Conservation (phyloP, 2,888 invertebrate species). For the Palloptera scutellata region DNA sequence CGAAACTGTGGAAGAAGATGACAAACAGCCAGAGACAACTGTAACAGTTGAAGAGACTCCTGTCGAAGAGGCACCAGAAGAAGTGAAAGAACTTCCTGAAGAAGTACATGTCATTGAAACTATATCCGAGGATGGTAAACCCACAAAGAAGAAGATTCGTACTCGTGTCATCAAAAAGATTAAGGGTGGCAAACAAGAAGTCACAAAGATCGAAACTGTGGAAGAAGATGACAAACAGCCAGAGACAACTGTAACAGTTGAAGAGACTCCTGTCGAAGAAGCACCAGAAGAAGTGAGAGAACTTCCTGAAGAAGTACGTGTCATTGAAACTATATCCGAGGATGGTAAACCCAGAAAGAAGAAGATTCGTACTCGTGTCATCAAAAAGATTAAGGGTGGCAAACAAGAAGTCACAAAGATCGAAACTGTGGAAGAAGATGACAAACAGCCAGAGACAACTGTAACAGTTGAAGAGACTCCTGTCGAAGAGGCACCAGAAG, state of each 20-base stretch:
- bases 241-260: conserved; percentile 42
- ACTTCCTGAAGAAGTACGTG: conserved; percentile 44
- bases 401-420: conserved; percentile 47
- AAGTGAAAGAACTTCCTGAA: conserved; percentile 38
- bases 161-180: conserved; percentile 44
- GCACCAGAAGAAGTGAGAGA: conserved; percentile 37
- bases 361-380: conserved; percentile 45
- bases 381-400: conserved; percentile 46
- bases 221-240: conserved; percentile 44
- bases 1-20: conserved; percentile 42
- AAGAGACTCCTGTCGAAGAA: conserved; percentile 38
- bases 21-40: conserved; percentile 38
- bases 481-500: conserved; percentile 32
- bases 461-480: conserved; percentile 44
- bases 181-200: conserved; percentile 45
- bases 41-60: conserved; percentile 40
- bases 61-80: conserved; percentile 29
- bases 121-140: conserved; percentile 37
- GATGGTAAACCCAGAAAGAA: conserved; percentile 41
- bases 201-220: conserved; percentile 45
- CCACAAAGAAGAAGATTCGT: conserved; percentile 41
- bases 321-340: conserved; percentile 40
- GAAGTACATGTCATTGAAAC: conserved; percentile 40
- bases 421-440: conserved; percentile 46
- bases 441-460: conserved; percentile 41